Conservation (phyloP, 2,113 vertebrate species). For the Passer montanus region DNA sequence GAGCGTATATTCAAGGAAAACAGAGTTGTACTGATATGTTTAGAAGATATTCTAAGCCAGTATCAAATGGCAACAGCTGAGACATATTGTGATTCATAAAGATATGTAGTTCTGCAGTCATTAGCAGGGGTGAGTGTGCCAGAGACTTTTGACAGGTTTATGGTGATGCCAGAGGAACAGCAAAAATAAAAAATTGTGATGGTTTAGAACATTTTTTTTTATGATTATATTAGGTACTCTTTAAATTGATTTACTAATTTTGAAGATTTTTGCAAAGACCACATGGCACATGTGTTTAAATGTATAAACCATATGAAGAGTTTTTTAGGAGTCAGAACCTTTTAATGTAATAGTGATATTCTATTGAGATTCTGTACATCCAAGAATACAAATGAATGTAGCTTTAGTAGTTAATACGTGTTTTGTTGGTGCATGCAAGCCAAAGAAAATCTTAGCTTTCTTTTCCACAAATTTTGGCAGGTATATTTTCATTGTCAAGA, state of each 20-base stretch:
- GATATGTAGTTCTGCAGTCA: background rate
- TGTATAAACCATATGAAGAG: background rate
- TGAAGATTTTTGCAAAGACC: background rate
- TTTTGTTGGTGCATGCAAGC: background rate
- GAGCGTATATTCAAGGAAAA: conserved; percentile 38
- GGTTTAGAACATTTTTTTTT: background rate
- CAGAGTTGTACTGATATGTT: background rate
- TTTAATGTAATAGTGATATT: background rate
- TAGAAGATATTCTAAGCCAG: background rate
- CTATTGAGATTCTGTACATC: background rate
- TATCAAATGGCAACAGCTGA: conserved; percentile 22
- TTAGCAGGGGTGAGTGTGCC: background rate
- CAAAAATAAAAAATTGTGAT: background rate
- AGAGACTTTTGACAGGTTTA: background rate
- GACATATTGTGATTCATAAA: background rate
- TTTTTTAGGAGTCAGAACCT: background rate
- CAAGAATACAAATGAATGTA: background rate
- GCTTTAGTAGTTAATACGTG: background rate
- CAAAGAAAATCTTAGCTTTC: background rate
- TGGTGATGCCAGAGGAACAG: background rate
- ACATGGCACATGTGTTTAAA: background rate
- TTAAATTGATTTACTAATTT: background rate
- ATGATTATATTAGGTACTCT: background rate
- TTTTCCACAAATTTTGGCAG: background rate
- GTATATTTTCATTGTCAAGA: background rate